Evolutionary conservation across 2,797 vertebrate genomes (phyloP).

Genomic region (Syndactyla subalaris): DNA sequence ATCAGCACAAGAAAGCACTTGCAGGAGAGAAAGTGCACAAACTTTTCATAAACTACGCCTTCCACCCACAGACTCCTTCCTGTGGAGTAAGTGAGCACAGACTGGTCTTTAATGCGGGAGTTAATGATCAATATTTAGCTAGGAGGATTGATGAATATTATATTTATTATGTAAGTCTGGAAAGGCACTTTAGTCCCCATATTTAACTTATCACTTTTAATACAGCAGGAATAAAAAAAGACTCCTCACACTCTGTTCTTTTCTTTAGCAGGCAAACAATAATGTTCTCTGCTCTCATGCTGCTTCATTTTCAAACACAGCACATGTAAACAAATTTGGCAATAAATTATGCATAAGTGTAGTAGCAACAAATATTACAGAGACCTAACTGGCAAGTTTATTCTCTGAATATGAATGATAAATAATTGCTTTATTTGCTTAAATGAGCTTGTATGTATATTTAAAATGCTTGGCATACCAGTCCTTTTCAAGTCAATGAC

Average conservation of each 20-base stretch:
- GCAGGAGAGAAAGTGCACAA: neutral
- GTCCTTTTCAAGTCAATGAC: neutral
- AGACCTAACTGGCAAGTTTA: slow-evolving; percentile 49
- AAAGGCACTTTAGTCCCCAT: neutral
- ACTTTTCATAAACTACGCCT: neutral
- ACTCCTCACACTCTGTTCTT: slow-evolving; percentile 9
- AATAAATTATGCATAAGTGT: slow-evolving; percentile 66
- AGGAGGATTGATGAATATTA: neutral
- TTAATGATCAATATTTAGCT: slow-evolving; percentile 45
- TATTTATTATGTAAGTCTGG: neutral
- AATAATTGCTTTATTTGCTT: slow-evolving; percentile 50
- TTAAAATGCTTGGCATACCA: neutral
- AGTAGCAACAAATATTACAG: slow-evolving; percentile 60
- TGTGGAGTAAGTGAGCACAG: neutral
- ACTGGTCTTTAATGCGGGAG: neutral
- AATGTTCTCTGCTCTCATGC: slow-evolving; percentile 38
- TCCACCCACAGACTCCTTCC: slow-evolving; percentile 17
- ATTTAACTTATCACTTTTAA: slow-evolving; percentile 44
- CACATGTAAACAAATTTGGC: slow-evolving; percentile 53
- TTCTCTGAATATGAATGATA: slow-evolving; percentile 51
- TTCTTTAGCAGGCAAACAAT: slow-evolving; percentile 38
- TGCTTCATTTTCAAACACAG: slow-evolving; percentile 61
- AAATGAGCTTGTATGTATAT: neutral
- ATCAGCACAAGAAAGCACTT: neutral
- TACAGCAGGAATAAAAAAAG: slow-evolving; percentile 1